Evolutionary conservation across 2,888 invertebrate genomes (phyloP).

Genomic region (Blastobasis lacticolella): DNA sequence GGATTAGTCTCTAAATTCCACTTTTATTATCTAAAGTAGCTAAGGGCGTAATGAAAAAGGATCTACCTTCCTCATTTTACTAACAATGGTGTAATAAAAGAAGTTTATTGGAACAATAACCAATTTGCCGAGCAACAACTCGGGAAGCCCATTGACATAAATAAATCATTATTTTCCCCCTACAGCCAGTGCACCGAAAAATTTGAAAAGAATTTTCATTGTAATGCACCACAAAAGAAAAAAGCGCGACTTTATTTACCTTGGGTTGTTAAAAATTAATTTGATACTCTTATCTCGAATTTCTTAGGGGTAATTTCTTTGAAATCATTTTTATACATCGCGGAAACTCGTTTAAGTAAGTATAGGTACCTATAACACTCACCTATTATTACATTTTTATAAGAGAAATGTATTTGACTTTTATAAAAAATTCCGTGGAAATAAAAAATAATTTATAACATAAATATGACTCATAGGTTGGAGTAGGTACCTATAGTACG

Average conservation of each 20-base stretch:
- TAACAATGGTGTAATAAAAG: constrained; percentile 68
- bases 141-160: constrained; percentile 67
- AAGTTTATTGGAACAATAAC: constrained; percentile 69
- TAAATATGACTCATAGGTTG: too few relatives aligned
- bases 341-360: background rate
- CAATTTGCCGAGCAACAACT: constrained; percentile 63
- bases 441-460: too few relatives aligned
- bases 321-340: constrained; percentile 1
- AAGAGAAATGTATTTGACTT: too few relatives aligned
- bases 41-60: constrained; percentile 45
- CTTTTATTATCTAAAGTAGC: constrained; percentile 47
- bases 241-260: constrained; percentile 50
- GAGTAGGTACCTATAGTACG: too few relatives aligned
- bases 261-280: constrained; percentile 70
- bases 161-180: constrained; percentile 66
- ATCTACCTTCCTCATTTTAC: constrained; percentile 57
- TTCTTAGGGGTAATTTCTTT: constrained; percentile 28
- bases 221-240: constrained; percentile 68
- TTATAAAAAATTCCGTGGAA: too few relatives aligned
- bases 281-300: constrained; percentile 66
- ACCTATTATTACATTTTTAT: background rate
- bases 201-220: constrained; percentile 60
- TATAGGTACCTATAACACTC: too few relatives aligned
- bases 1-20: constrained; percentile 49
- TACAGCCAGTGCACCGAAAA: constrained; percentile 26